Percentiles rank a stretch among this genome's conserved stretches.
These are phyloP conservation scores for Xyrichtys novacula DNA, from an alignment of 2,797 vertebrate species.

Conservation along the genomic window DNA sequence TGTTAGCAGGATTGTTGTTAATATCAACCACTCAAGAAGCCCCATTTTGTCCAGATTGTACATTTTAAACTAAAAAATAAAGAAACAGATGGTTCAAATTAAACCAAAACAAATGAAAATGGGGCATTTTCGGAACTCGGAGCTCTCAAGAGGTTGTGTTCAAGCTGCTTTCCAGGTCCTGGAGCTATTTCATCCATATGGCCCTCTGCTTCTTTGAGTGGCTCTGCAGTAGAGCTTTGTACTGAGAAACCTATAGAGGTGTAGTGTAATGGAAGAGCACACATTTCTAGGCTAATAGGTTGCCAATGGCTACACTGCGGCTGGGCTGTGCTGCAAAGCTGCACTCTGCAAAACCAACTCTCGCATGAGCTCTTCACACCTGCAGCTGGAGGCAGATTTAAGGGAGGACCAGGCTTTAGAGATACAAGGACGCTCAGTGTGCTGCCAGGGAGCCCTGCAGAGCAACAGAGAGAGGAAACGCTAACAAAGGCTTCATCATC, in stretches of 20 bases:
- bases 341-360: constrained; percentile 43
- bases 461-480: constrained; percentile 28
- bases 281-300: constrained; percentile 62
- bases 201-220: neutral
- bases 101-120: constrained; percentile 18
- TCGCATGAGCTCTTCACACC: constrained; percentile 29
- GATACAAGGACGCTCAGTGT: constrained; percentile 11
- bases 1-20: constrained; percentile 37
- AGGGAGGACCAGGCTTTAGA: constrained; percentile 3
- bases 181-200: constrained; percentile 36
- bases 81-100: neutral
- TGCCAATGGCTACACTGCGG: constrained; percentile 47
- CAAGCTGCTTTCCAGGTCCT: constrained; percentile 35
- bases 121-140: constrained; percentile 1
- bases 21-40: constrained; percentile 38
- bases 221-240: constrained; percentile 26
- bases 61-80: constrained; percentile 20
- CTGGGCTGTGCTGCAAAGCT: constrained; percentile 33
- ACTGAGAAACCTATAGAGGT: constrained; percentile 17
- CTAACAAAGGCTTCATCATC: constrained; percentile 58
- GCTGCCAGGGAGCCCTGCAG: constrained; percentile 8
- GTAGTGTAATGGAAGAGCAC: constrained; percentile 29
- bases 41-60: constrained; percentile 19
- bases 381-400: constrained; percentile 20
- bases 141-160: constrained; percentile 20